Conservation (phyloP, 2,113 vertebrate species). For the Macaca fascicularis region DNA sequence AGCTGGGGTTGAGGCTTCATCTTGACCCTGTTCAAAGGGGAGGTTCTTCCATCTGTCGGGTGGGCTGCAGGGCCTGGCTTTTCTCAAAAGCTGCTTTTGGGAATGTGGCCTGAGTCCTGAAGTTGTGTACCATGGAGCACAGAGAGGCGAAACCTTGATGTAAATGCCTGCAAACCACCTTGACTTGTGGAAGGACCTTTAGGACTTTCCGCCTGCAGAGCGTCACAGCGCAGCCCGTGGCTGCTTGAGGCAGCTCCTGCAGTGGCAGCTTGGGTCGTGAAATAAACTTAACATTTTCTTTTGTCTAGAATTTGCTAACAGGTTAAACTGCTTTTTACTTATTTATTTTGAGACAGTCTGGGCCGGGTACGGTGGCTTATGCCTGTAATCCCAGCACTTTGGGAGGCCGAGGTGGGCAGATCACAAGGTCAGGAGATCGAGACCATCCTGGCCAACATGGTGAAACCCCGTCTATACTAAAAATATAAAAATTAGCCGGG, state of each 20-base stretch:
- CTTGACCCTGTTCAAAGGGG: background rate
- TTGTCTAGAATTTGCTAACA: background rate
- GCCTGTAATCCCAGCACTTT: no score
- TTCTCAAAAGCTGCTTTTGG: background rate
- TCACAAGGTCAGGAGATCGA: no score
- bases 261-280: background rate
- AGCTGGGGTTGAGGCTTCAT: background rate
- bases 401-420: no score
- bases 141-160: background rate
- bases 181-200: background rate
- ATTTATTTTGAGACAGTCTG: no score
- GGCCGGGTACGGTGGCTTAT: no score
- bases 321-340: background rate
- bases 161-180: background rate
- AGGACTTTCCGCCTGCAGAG: rapidly evolving
- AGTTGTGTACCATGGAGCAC: background rate
- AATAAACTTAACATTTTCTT: background rate
- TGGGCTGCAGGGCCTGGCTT: background rate
- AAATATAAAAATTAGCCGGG: no score
- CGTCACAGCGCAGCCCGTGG: rapidly evolving
- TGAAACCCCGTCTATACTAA: no score
- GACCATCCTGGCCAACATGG: no score
- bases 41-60: background rate
- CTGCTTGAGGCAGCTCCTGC: background rate
- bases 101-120: background rate